Percentiles rank a stretch among this genome's conserved stretches.
Evolutionary conservation across 2,888 invertebrate species (phyloP).

Genomic region (Cataglyphis livida): DNA sequence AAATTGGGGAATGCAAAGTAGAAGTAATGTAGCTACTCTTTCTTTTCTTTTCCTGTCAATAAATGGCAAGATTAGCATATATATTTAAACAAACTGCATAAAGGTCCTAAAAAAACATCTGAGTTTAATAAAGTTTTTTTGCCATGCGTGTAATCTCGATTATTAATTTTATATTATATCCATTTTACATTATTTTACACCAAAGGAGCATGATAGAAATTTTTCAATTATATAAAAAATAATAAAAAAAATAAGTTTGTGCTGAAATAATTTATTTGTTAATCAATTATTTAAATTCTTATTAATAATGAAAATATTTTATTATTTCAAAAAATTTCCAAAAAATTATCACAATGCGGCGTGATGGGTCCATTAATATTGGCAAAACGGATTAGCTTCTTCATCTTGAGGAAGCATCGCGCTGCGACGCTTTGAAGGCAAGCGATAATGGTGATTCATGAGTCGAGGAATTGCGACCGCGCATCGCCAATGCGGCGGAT

Average conservation of each 20-base stretch:
- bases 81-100: neutral
- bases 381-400: slow-evolving; percentile 34
- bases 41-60: neutral
- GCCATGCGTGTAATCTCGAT: neutral
- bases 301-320: neutral
- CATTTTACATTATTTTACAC: neutral
- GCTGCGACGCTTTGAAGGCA: slow-evolving; percentile 45
- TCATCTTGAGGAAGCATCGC: slow-evolving; percentile 45
- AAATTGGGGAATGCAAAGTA: slow-evolving; percentile 6
- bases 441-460: slow-evolving; percentile 71
- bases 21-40: neutral
- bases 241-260: neutral
- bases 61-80: neutral
- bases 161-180: neutral
- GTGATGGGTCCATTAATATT: slow-evolving; percentile 27
- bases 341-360: slow-evolving; percentile 3
- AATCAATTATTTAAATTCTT: neutral
- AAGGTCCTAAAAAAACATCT: neutral
- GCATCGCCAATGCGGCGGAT: slow-evolving; percentile 63
- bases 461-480: slow-evolving; percentile 59
- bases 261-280: neutral
- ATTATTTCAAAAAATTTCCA: slow-evolving; percentile 1
- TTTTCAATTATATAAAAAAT: neutral
- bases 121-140: too few species aligned
- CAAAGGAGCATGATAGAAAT: neutral